A percentile compares a stretch with the other conserved stretches of the same genome.
Conservation (phyloP, 1,140 invertebrate genomes). For the Drosophila repleta region DNA sequence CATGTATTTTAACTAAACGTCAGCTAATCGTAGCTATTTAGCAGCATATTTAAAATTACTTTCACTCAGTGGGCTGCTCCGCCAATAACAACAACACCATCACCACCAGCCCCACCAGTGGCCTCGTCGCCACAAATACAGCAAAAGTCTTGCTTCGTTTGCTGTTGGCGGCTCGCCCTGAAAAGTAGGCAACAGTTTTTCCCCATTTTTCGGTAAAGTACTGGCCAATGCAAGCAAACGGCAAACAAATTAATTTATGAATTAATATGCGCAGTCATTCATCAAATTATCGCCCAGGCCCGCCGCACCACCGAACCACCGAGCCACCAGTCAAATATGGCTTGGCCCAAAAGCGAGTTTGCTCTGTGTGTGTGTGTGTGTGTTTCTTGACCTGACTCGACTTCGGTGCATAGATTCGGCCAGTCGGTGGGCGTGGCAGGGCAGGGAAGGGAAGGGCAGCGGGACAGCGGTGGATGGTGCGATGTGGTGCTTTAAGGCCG, state of each 20-base stretch:
- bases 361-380: constrained; percentile 11
- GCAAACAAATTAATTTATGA: constrained; percentile 77
- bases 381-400: constrained; percentile 68
- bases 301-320: not conserved
- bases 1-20: not conserved
- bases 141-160: constrained; percentile 11
- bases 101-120: not conserved
- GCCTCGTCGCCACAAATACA: not conserved
- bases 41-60: not conserved
- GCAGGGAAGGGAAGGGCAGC: not conserved
- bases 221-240: constrained; percentile 52
- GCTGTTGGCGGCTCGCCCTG: not conserved
- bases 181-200: constrained; percentile 62
- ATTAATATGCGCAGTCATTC: constrained; percentile 81
- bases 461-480: constrained; percentile 5
- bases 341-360: constrained; percentile 24
- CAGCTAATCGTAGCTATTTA: not conserved
- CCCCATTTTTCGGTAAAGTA: not conserved
- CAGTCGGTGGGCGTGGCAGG: not conserved
- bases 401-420: constrained; percentile 23
- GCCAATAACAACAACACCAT: not conserved
- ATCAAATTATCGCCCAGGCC: constrained; percentile 64
- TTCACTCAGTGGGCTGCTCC: not conserved
- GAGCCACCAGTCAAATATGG: not conserved
- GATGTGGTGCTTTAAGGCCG: constrained; percentile 50